Evolutionary conservation across 2,888 invertebrate species (phyloP), one percentile per base, ranked within the genome.

Genomic region (Perdita meconis): DNA sequence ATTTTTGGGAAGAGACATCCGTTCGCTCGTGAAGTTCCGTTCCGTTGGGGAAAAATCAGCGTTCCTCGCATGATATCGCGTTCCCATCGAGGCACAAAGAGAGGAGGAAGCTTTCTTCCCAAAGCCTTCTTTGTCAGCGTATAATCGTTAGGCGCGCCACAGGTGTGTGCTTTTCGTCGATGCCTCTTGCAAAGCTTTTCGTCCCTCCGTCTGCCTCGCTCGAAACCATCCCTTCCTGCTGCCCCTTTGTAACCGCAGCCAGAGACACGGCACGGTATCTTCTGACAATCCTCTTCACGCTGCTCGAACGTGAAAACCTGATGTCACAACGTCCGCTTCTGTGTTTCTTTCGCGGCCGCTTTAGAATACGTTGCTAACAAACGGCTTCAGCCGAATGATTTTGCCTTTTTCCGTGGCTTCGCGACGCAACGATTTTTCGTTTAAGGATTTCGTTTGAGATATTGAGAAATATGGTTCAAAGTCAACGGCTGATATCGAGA

Each of bases 141-240:
- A 61, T 74, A 79, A 79, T 81, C 72, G 70, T 87, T 82, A 80
- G 80, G 57, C 77, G 78, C 74, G 87, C 89, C 83, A 89, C 88
- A 89, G 88, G 88, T 89, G 89, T 89, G 84, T 74, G 79, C 84
- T 82, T 84, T 78, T 75, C 80, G 75, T 71, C 82, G 80, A 84
- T 82, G 69, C 60, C 77, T 68, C 72, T 83, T 65, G 69, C 67
- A 57, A 79, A 78, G 76, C 70, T 64, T 63, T 69, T 38, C 38
- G 19, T 69, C 70, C 53, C 60, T 74, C 60, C 53, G 34, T 26
- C 34, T 34, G 42, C 63, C 22, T 47, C 64, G n/a, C 30, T 50
- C 34, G 16, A 47, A 22, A 22, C 47, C 42, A 50, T 10, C 67
- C 68, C 55, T 50, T 66, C 16, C 57, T 44, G 36, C 38, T 10